These are phyloP conservation scores for Drosophila sp. DNA, from an alignment of 1,140 invertebrate genomes.

Conservation along the genomic window DNA sequence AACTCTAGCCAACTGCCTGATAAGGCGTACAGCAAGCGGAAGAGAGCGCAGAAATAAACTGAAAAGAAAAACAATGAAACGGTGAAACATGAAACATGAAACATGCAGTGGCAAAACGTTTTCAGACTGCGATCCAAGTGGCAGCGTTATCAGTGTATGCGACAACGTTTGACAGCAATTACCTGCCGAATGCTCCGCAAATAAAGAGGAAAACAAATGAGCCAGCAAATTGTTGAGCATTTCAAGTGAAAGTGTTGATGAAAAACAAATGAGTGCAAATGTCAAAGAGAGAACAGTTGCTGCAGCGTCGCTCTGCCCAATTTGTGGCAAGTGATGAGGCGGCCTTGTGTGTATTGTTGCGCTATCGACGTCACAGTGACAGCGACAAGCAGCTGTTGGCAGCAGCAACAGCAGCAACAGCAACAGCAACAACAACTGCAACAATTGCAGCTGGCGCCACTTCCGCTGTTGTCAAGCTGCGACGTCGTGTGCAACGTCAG, in stretches of 20 bases:
- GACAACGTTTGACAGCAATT: constrained; percentile 35
- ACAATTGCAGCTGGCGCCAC: constrained; percentile 48
- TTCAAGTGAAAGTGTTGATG: constrained; percentile 35
- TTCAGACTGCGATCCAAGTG: constrained; percentile 17
- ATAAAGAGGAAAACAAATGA: constrained; percentile 1
- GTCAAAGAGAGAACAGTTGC: constrained; percentile 28
- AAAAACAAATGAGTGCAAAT: constrained; percentile 20
- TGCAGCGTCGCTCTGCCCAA: constrained; percentile 63
- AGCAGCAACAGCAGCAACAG: constrained; percentile 19
- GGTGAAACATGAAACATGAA: too few relatives aligned
- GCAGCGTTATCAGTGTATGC: constrained; percentile 32
- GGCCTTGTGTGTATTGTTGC: constrained; percentile 47
- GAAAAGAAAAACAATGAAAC: constrained; percentile 12
- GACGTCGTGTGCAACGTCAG: constrained; percentile 53
- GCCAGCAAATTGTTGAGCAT: not conserved
- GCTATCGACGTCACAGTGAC: constrained; percentile 62
- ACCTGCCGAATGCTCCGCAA: constrained; percentile 16
- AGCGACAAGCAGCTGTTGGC: constrained; percentile 18
- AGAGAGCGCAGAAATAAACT: constrained; percentile 8
- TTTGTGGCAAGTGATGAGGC: constrained; percentile 63
- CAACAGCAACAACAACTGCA: not conserved
- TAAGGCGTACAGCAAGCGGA: constrained; percentile 15
- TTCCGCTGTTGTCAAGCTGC: constrained; percentile 66
- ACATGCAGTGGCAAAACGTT: constrained; percentile 31
- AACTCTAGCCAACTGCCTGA: constrained; percentile 33